Percentiles rank a stretch among this genome's conserved stretches.
These are phyloP conservation scores for Pomatorhinus ruficollis DNA, from an alignment of 2,113 vertebrate genomes.

Conservation along the genomic window DNA sequence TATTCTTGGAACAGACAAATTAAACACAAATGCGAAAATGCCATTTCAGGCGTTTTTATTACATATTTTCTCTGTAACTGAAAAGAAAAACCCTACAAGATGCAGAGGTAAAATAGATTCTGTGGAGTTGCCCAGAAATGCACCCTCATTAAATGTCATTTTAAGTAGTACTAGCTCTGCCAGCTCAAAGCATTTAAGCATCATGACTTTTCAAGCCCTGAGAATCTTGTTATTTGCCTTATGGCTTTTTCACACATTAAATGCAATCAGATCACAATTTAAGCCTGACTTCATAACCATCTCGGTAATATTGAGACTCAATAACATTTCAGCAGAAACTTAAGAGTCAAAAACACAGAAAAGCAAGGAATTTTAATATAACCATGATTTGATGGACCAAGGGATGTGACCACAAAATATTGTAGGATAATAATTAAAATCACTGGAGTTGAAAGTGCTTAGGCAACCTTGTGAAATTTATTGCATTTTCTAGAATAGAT, in stretches of 20 bases:
- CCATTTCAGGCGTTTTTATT: not conserved
- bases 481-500: not conserved
- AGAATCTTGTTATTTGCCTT: conserved; percentile 53
- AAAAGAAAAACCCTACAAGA: not conserved
- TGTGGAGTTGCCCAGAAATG: conserved; percentile 30
- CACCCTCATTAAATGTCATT: conserved; percentile 55
- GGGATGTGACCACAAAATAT: not conserved
- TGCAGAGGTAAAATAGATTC: conserved; percentile 39
- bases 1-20: not conserved
- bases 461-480: not conserved
- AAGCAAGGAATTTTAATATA: not conserved
- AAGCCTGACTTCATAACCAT: conserved; percentile 16
- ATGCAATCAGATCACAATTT: conserved; percentile 37
- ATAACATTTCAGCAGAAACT: not conserved
- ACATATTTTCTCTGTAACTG: not conserved
- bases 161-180: conserved; percentile 13
- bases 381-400: not conserved
- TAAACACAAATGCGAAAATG: not conserved
- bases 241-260: conserved; percentile 61
- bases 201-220: conserved; percentile 47
- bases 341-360: not conserved
- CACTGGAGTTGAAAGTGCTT: not conserved
- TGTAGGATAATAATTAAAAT: conserved; percentile 35
- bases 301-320: not conserved
- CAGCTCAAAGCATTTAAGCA: conserved; percentile 36